Evolutionary conservation across 1,140 invertebrate species (phyloP), one percentile per base, ranked within the genome.

Genomic region (Andrena cerasifolii): DNA sequence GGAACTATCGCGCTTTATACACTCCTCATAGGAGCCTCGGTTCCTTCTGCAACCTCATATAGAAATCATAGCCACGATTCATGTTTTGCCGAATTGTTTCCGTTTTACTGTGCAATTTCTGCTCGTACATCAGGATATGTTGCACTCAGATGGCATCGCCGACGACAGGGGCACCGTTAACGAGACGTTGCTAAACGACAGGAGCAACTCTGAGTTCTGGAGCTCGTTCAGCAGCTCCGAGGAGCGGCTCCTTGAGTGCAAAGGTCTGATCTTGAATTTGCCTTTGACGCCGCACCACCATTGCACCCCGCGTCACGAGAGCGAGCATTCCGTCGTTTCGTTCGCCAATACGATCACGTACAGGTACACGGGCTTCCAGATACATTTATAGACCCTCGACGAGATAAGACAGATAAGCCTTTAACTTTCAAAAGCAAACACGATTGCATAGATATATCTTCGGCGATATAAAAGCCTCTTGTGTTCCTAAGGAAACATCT

Each of bases 171-270:
- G 93, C 0, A 90, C 90, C 4, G 86, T 96, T 2, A 95, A 95
- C 85, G 94, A 95, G 84, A 95, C 94, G 0, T 94, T 93, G 0
- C 83, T 93, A 7, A 94, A 95, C 79, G 95, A 96, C 81, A 94
- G 94, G 89, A 95, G 95, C 70, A 95, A 95, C 79, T 96, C 95
- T 0, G 96, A 97, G 88, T 96, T 96, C 87, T 96, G 95, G 95
- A 96, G 96, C 0, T 96, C 96, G 0, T 97, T 96, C 90, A 96
- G 95, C 18, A 95, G 94, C 80, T 96, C 95, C 49, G 96, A 96
- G 85, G 96, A 96, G 86, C 94, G 95, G 2, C 90, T 97, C 2
- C 88, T 96, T 4, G 94, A 95, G 77, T 97, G 96, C 82, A 94
- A 94, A 43, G 96, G 96, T 3, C 90, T 97, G 26, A 95, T 97